These are phyloP conservation scores for Tenthredo mesomela DNA, from an alignment of 2,888 invertebrate genomes.

Conservation along the genomic window DNA sequence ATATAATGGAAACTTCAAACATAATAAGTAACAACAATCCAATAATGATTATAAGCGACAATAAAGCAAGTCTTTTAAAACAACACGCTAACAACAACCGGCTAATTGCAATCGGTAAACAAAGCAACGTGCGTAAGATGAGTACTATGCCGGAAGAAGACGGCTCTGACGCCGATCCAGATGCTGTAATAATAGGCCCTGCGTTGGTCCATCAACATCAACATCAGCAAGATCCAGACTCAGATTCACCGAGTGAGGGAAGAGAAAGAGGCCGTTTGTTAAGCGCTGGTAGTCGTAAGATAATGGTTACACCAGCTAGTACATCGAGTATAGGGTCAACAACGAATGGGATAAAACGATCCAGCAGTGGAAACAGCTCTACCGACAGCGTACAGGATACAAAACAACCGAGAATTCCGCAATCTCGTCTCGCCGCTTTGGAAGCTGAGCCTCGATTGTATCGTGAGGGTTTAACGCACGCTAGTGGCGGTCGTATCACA, in stretches of 20 bases:
- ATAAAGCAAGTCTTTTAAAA: slow-evolving; percentile 60
- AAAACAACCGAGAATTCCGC: slow-evolving; percentile 47
- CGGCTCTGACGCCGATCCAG: slow-evolving; percentile 68
- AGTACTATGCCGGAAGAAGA: slow-evolving; percentile 74
- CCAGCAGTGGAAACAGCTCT: slow-evolving; percentile 66
- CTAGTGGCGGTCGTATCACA: slow-evolving; percentile 56
- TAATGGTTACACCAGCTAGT: slow-evolving; percentile 56
- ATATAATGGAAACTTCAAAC: slow-evolving; percentile 43
- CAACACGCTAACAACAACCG: slow-evolving; percentile 57
- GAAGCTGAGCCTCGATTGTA: slow-evolving; percentile 50
- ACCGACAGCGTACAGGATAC: slow-evolving; percentile 67
- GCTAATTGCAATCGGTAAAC: slow-evolving; percentile 60
- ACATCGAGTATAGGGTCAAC: slow-evolving; percentile 51
- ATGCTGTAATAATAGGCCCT: slow-evolving; percentile 36
- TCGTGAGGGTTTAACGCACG: slow-evolving; percentile 60
- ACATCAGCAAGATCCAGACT: slow-evolving; percentile 65
- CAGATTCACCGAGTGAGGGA: slow-evolving; percentile 66
- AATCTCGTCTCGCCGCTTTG: slow-evolving; percentile 50
- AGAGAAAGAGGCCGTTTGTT: slow-evolving; percentile 68
- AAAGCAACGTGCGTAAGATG: slow-evolving; percentile 69
- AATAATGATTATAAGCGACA: slow-evolving; percentile 52
- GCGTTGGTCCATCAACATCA: slow-evolving; percentile 51
- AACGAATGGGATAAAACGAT: slow-evolving; percentile 62
- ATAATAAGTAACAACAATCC: slow-evolving; percentile 36
- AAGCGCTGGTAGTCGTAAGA: slow-evolving; percentile 58